phyloP scores from a whole-genome alignment of 2,888 invertebrate species.

The Ellobium chinense region DNA sequence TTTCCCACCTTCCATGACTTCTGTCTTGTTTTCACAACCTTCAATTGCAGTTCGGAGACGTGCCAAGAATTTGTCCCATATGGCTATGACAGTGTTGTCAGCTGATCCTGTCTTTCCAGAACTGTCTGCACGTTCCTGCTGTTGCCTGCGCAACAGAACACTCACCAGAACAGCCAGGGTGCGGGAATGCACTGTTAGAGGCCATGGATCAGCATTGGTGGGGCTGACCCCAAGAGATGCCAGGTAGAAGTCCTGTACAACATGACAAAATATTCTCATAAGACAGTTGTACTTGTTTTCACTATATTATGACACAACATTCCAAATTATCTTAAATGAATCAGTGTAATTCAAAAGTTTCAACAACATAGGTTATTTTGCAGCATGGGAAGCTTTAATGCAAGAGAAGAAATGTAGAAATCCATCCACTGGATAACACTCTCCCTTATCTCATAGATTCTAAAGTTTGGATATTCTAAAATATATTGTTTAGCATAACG shows the following conservation, averaged over 20 bases:
- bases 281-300: too few species aligned
- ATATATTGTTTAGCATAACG: too few species aligned
- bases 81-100: constrained; percentile 92
- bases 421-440: too few species aligned
- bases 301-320: too few species aligned
- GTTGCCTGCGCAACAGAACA: constrained; percentile 83
- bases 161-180: constrained; percentile 91
- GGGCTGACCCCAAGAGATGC: constrained; percentile 86
- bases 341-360: too few species aligned
- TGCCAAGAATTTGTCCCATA: constrained; percentile 94
- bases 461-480: not conserved
- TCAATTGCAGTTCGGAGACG: constrained; percentile 92
- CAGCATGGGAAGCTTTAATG: too few species aligned
- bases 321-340: too few species aligned
- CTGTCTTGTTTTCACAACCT: constrained; percentile 78
- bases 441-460: too few species aligned
- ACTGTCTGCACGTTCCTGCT: constrained; percentile 80
- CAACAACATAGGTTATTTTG: too few species aligned
- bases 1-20: constrained; percentile 74
- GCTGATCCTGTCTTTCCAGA: constrained; percentile 85
- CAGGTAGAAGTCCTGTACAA: constrained; percentile 83
- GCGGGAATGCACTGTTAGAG: constrained; percentile 88
- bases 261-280: not conserved
- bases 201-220: constrained; percentile 84
- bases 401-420: too few species aligned